Evolutionary conservation across 2,888 invertebrate genomes (phyloP).

Genomic region (Tachina fera): DNA sequence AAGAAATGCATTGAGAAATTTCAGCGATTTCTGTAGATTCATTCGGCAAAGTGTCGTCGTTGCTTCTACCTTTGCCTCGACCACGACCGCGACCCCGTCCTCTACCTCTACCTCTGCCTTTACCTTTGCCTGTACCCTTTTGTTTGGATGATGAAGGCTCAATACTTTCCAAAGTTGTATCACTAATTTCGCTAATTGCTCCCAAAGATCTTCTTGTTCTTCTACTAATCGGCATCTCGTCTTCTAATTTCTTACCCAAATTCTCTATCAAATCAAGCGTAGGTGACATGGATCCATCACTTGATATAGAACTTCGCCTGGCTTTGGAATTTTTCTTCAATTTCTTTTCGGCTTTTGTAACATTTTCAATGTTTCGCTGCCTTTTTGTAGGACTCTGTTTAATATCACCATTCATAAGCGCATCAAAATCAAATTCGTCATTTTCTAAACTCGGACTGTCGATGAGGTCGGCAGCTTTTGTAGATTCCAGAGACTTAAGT

Average conservation of each 20-base stretch:
- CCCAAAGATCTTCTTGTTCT: constrained; percentile 34
- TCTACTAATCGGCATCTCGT: constrained; percentile 24
- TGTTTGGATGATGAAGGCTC: constrained; percentile 1
- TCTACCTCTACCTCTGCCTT: constrained; percentile 14
- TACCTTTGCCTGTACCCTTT: background rate
- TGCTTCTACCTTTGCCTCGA: background rate
- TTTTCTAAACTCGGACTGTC: constrained; percentile 36
- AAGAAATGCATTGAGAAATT: background rate
- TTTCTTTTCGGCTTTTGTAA: constrained; percentile 19
- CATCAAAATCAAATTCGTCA: constrained; percentile 57
- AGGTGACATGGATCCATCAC: constrained; percentile 53
- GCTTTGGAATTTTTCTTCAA: constrained; percentile 29
- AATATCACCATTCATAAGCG: constrained; percentile 34
- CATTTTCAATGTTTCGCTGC: constrained; percentile 3
- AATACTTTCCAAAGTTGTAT: background rate
- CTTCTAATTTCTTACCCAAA: constrained; percentile 17
- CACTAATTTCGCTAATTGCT: background rate
- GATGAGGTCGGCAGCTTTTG: constrained; percentile 17
- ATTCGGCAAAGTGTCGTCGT: background rate
- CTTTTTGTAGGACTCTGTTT: constrained; percentile 28
- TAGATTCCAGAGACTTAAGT: constrained; percentile 41
- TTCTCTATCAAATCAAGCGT: constrained; percentile 41
- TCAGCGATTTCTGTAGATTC: background rate
- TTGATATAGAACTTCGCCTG: constrained; percentile 37
- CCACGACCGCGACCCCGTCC: constrained; percentile 8